These are phyloP conservation scores for Drosophila ogumai DNA, from an alignment of 1,140 invertebrate species.

Conservation along the genomic window DNA sequence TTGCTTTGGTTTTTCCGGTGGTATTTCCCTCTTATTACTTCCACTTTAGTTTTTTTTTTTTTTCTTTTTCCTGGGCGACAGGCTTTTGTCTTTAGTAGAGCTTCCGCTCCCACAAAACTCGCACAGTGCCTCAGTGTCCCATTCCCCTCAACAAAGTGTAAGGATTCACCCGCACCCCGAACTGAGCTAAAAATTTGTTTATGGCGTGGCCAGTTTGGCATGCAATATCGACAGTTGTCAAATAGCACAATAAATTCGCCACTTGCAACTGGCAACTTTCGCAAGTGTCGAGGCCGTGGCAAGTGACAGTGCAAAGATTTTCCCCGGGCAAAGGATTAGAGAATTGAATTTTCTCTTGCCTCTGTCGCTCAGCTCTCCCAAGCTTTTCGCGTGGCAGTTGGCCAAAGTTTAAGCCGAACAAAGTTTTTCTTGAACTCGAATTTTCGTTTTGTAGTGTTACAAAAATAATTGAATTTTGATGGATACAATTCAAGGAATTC, in stretches of 20 bases:
- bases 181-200: slow-evolving; percentile 60
- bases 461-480: slow-evolving; percentile 7
- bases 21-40: slow-evolving; percentile 55
- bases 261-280: slow-evolving; percentile 50
- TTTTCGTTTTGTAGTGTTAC: slow-evolving; percentile 11
- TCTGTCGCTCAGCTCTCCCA: neutral
- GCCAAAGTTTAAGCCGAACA: slow-evolving; percentile 21
- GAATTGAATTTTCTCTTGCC: slow-evolving; percentile 66
- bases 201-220: slow-evolving; percentile 46
- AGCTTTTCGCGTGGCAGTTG: slow-evolving; percentile 1
- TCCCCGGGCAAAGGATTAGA: slow-evolving; percentile 49
- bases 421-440: slow-evolving; percentile 71
- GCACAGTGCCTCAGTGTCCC: slow-evolving; percentile 15
- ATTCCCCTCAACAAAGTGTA: slow-evolving; percentile 4
- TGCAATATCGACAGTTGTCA: slow-evolving; percentile 68
- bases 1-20: slow-evolving; percentile 61
- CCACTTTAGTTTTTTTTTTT: slow-evolving; percentile 14
- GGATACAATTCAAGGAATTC: neutral
- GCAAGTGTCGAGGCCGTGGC: slow-evolving; percentile 26
- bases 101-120: slow-evolving; percentile 45
- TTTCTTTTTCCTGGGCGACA: slow-evolving; percentile 12
- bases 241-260: slow-evolving; percentile 72
- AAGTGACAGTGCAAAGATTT: slow-evolving; percentile 42
- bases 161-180: neutral
- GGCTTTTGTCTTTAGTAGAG: slow-evolving; percentile 60